Base-by-base conservation (phyloP, 2,888 invertebrate genomes). In the Erynnis tages region DNA sequence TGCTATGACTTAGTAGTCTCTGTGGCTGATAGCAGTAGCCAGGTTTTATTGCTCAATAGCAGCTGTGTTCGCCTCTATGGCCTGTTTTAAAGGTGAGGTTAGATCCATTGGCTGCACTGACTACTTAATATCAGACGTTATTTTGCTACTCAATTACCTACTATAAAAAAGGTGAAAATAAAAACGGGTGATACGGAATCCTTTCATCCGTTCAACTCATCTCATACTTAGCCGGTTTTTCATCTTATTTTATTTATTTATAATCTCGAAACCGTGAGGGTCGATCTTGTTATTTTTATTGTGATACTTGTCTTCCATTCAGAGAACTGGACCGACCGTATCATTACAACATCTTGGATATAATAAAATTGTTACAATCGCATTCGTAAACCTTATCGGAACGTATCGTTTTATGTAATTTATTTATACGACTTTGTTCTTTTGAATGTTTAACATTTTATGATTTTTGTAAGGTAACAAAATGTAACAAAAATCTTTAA, bases 181-280 rank as follows among this genome's bases (percentile, higher is more conserved):
- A n/a, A n/a, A n/a, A n/a, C n/a, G n/a, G n/a, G n/a, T n/a, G n/a
- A n/a, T n/a, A n/a, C n/a, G n/a, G n/a, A n/a, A n/a, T n/a, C n/a
- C n/a, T n/a, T n/a, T n/a, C n/a, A n/a, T n/a, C n/a, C n/a, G n/a
- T n/a, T n/a, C n/a, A n/a, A n/a, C n/a, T n/a, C n/a, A n/a, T n/a
- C n/a, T n/a, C n/a, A n/a, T n/a, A n/a, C n/a, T n/a, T n/a, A n/a
- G n/a, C n/a, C n/a, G n/a, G n/a, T 11, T 30, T 11, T 11, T 10
- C 10, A 6, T 40, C 44, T 58, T 59, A 56, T 61, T 68, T 66
- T 59, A 64, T 69, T 69, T n/a, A n/a, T 67, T 71, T 66, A 54
- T 63, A 56, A 62, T 66, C 49, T 65, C 61, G 64, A 66, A 69
- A 75, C 73, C 67, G 63, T 67, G 60, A 60, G 57, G 53, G 45